A percentile compares a stretch with the other conserved stretches of the same genome.
These are phyloP conservation scores for Panagrolaimus sp. DNA, from an alignment of 1,140 invertebrate genomes.

Conservation along the genomic window DNA sequence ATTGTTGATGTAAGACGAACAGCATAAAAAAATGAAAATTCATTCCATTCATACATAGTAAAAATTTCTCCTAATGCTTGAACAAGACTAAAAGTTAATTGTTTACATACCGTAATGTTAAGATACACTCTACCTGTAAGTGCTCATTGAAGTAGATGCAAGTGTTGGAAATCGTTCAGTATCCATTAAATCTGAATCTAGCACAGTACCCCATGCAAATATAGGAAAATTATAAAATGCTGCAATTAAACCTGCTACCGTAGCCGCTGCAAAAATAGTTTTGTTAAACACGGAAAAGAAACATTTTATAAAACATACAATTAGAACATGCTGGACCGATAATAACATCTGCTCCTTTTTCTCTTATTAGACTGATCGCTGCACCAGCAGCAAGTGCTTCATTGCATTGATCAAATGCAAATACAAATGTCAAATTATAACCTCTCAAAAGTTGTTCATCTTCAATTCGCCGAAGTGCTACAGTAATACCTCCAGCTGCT, in stretches of 20 bases:
- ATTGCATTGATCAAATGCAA: neutral
- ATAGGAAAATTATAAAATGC: slow-evolving; percentile 17
- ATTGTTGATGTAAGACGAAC: neutral
- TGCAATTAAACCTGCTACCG: neutral
- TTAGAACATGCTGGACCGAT: neutral
- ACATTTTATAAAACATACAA: neutral
- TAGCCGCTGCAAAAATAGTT: neutral
- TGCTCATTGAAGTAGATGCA: neutral
- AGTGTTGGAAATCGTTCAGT: neutral
- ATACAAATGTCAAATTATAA: neutral
- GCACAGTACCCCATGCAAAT: neutral
- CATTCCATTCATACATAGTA: slow-evolving; percentile 12
- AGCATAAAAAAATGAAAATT: neutral
- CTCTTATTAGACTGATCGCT: neutral
- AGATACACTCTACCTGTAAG: neutral
- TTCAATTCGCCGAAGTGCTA: neutral
- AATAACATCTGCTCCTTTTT: slow-evolving; percentile 1
- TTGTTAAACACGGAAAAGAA: neutral
- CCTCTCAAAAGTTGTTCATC: neutral
- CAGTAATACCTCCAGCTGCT: neutral
- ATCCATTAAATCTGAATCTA: slow-evolving; percentile 36
- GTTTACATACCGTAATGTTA: no score
- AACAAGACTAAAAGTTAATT: neutral
- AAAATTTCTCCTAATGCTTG: slow-evolving; percentile 2
- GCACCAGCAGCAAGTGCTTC: neutral